Conservation (phyloP, 2,888 invertebrate species). For the Hydroisotoma schaefferi region DNA sequence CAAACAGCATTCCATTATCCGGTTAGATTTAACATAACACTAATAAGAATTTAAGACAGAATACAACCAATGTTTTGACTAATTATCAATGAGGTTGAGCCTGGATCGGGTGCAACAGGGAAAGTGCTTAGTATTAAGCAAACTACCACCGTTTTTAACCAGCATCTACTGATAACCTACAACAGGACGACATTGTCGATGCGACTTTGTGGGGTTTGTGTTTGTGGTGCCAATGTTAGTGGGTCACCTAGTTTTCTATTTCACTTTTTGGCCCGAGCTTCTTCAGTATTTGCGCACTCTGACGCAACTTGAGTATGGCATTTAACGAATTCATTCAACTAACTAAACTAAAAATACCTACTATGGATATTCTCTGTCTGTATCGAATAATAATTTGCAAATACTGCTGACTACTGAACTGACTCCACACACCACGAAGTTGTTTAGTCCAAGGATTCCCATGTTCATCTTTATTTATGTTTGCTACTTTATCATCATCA, state of each 20-base stretch:
- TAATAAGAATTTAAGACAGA: too few species aligned
- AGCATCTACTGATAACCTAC: neutral
- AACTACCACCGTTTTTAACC: too few species aligned
- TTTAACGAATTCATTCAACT: too few species aligned
- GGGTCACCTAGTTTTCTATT: slow-evolving; percentile 45
- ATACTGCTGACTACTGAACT: neutral
- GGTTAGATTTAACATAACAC: too few species aligned
- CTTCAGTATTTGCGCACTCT: slow-evolving; percentile 5
- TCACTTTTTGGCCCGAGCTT: slow-evolving; percentile 13
- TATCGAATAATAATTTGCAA: too few species aligned
- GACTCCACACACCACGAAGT: neutral
- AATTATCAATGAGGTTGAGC: too few species aligned
- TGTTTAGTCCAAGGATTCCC: slow-evolving; percentile 7
- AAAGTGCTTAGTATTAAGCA: neutral
- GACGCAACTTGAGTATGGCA: slow-evolving; percentile 6
- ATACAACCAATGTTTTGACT: too few species aligned
- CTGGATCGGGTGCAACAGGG: too few species aligned
- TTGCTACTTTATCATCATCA: neutral
- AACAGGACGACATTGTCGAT: neutral
- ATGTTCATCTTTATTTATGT: slow-evolving; percentile 1
- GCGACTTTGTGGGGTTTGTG: neutral
- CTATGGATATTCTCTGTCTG: slow-evolving; percentile 8
- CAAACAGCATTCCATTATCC: too few species aligned
- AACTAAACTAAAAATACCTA: too few species aligned
- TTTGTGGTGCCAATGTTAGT: slow-evolving; percentile 44